These are phyloP conservation scores for Hydrotaea cyrtoneurina DNA, from an alignment of 2,888 invertebrate species.

Conservation along the genomic window DNA sequence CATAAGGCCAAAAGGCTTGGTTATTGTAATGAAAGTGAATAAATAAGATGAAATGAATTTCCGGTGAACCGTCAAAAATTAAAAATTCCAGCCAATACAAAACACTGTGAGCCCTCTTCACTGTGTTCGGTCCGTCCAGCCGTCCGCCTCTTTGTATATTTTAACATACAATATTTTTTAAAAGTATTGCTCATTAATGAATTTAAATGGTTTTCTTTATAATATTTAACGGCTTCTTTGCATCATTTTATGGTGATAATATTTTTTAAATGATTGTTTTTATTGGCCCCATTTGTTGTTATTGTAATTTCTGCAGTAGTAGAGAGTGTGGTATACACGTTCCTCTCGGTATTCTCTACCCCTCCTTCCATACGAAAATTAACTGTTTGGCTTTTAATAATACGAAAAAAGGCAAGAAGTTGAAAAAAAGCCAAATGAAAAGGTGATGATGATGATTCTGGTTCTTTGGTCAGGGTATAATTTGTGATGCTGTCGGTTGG, in stretches of 20 bases:
- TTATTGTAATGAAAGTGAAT: no score
- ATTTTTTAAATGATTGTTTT: conserved; percentile 73
- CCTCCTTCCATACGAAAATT: conserved; percentile 45
- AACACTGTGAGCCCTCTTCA: conserved; percentile 14
- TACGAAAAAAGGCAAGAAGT: conserved; percentile 29
- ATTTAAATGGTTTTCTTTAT: conserved; percentile 81
- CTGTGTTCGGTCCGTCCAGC: not conserved
- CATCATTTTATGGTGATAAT: conserved; percentile 80
- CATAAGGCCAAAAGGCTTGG: no score
- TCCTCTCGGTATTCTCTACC: no score
- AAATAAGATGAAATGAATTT: no score
- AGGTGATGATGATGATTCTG: conserved; percentile 51
- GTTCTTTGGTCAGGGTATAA: conserved; percentile 31
- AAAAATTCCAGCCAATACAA: not conserved
- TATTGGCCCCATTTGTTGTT: conserved; percentile 6
- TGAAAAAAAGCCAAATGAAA: not conserved
- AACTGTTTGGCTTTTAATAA: conserved; percentile 58
- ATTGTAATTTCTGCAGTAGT: not conserved
- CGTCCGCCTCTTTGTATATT: not conserved
- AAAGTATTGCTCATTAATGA: conserved; percentile 80
- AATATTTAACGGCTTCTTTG: conserved; percentile 80
- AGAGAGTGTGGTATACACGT: not conserved
- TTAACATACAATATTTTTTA: conserved; percentile 60
- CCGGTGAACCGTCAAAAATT: not conserved
- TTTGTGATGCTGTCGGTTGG: no score